phyloP scores from a whole-genome alignment of 2,888 invertebrate species.

The Spodoptera littoralis region DNA sequence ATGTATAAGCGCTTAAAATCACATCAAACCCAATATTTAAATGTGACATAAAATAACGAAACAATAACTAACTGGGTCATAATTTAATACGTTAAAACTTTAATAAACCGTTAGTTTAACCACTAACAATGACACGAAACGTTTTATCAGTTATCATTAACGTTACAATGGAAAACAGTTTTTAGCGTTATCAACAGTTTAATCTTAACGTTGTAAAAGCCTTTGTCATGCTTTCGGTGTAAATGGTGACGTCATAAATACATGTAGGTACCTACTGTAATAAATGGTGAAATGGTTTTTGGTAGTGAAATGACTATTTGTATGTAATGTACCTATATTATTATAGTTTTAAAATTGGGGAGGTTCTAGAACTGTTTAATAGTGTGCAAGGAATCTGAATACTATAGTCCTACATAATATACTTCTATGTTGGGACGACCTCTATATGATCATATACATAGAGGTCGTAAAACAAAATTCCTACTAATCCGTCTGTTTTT shows the following conservation, averaged over 20 bases:
- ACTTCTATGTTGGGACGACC: too few species aligned
- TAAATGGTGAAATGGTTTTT: too few species aligned
- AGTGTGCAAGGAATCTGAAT: too few species aligned
- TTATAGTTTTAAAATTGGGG: too few species aligned
- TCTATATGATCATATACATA: too few species aligned
- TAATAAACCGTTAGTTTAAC: conserved; percentile 24
- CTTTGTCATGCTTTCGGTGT: conserved; percentile 50
- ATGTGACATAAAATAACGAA: conserved; percentile 6
- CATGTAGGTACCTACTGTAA: background rate
- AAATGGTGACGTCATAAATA: conserved; percentile 16
- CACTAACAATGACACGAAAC: conserved; percentile 33
- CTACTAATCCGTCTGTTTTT: too few species aligned
- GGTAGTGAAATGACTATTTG: too few species aligned
- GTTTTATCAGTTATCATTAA: conserved; percentile 21
- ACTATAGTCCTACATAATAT: too few species aligned
- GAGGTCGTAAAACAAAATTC: too few species aligned
- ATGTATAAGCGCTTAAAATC: too few species aligned
- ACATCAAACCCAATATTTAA: background rate
- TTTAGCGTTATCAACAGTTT: conserved; percentile 31
- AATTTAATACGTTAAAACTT: conserved; percentile 8
- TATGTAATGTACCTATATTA: too few species aligned
- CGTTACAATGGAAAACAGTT: conserved; percentile 24
- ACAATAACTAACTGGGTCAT: conserved; percentile 1
- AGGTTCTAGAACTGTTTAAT: too few species aligned
- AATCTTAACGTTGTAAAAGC: conserved; percentile 59